These are phyloP conservation scores for Cacatua alba DNA, from an alignment of 2,113 vertebrate species.

Conservation along the genomic window DNA sequence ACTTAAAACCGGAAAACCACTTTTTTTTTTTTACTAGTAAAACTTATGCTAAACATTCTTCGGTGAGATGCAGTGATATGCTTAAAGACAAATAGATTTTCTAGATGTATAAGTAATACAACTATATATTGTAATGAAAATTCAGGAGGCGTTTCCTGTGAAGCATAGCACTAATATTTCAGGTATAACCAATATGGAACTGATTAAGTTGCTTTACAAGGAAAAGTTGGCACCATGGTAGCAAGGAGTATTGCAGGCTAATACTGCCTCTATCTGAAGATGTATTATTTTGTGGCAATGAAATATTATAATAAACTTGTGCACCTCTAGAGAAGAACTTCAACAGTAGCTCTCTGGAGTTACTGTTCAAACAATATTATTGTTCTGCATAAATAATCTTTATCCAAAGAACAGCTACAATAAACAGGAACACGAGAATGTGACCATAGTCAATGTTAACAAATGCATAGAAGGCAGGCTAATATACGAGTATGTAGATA, in stretches of 20 bases:
- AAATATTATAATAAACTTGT: slow-evolving; percentile 12
- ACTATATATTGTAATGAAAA: slow-evolving; percentile 7
- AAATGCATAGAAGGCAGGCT: not conserved
- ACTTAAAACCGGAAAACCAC: not conserved
- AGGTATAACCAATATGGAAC: not conserved
- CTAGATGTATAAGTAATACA: not conserved
- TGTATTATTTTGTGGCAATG: slow-evolving; percentile 8
- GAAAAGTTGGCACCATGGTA: not conserved
- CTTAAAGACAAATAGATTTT: slow-evolving; percentile 28
- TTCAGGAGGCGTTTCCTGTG: not conserved
- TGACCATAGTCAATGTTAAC: not conserved
- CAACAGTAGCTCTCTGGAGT: not conserved
- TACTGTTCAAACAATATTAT: slow-evolving; percentile 1
- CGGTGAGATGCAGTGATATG: not conserved
- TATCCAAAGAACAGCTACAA: not conserved
- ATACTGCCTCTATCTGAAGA: slow-evolving; percentile 3
- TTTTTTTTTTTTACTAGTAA: not conserved
- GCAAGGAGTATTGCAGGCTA: not conserved
- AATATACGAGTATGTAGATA: not conserved
- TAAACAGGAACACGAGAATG: not conserved
- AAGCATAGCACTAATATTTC: slow-evolving; percentile 24
- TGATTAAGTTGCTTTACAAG: slow-evolving; percentile 42
- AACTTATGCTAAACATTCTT: not conserved
- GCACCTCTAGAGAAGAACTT: not conserved
- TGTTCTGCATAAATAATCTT: slow-evolving; percentile 1